Evolutionary conservation across 1,140 invertebrate species (phyloP), one percentile per base, ranked within the genome.

Genomic region (Nomia melanderi): DNA sequence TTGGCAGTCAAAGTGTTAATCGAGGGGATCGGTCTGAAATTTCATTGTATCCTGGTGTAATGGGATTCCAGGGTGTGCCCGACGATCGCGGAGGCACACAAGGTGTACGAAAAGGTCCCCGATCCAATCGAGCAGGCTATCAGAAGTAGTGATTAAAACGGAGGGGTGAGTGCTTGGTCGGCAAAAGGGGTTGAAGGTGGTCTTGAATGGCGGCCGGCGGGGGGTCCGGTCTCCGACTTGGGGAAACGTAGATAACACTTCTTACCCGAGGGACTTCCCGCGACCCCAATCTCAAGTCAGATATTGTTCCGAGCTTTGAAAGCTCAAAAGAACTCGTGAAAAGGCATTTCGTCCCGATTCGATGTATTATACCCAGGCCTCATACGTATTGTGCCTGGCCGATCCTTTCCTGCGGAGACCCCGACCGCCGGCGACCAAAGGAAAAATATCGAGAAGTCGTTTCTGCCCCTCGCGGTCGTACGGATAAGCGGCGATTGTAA

Each of bases 261-360:
- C 85, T 87, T 86, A 87, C 88, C 81, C 87, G 84, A 84, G 87
- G 87, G 88, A 88, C 83, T 78, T 81, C 60, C 59, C 84, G 85
- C 85, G 86, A 88, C 88, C 88, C 86, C 88, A 89, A 89, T 89
- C 88, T 89, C 88, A 85, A 88, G 88, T 88, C 86, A 89, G 88
- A 89, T 89, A 88, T 89, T 89, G 87, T 89, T 88, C 87, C 84
- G 87, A 87, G 88, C 87, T 88, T 88, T 86, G 81, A 88, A 89
- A 89, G 88, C 88, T 88, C 88, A 85, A 88, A 89, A 89, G 84
- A 88, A 89, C 84, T 88, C 72, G 79, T 87, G 82, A 87, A 89
- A 87, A 86, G 82, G 87, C 86, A 88, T 88, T 88, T 82, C 81
- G 85, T 83, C 81, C 72, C 85, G 81, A 85, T 89, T 88, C 87